Conservation (phyloP, 2,113 vertebrate genomes). For the Garra rufa region DNA sequence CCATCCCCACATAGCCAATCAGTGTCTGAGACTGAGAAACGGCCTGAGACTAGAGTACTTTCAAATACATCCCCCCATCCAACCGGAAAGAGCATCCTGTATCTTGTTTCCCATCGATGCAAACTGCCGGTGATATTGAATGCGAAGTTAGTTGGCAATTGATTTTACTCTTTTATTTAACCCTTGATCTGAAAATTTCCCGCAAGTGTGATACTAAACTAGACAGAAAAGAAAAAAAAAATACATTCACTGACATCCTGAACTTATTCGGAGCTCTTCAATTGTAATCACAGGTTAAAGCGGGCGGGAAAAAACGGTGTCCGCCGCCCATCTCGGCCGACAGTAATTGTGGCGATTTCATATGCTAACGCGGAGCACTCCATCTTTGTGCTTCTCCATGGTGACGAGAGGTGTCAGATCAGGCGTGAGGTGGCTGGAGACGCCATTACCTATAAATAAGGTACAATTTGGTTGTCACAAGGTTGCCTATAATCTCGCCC, state of each 20-base stretch:
- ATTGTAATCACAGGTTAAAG: slow-evolving; percentile 57
- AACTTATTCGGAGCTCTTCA: slow-evolving; percentile 41
- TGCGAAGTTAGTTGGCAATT: neutral
- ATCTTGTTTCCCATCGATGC: slow-evolving; percentile 34
- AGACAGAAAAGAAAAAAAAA: slow-evolving; percentile 8
- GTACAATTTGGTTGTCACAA: slow-evolving; percentile 68
- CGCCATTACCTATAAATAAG: slow-evolving; percentile 68
- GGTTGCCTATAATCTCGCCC: slow-evolving; percentile 64
- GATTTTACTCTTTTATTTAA: slow-evolving; percentile 24
- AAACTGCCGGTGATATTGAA: neutral
- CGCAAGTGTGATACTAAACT: neutral
- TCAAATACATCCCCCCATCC: slow-evolving; percentile 22
- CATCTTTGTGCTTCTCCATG: slow-evolving; percentile 56
- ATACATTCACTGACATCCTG: slow-evolving; percentile 19
- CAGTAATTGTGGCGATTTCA: slow-evolving; percentile 61
- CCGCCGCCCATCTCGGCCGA: slow-evolving; percentile 53
- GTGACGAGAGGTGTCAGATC: slow-evolving; percentile 55
- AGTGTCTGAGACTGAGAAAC: slow-evolving; percentile 54
- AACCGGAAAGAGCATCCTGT: slow-evolving; percentile 19
- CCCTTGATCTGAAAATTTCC: slow-evolving; percentile 39
- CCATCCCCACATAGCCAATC: slow-evolving; percentile 60
- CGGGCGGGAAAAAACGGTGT: slow-evolving; percentile 43
- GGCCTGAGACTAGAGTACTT: slow-evolving; percentile 39
- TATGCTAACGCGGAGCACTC: slow-evolving; percentile 48
- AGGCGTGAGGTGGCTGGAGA: slow-evolving; percentile 59